Evolutionary conservation across 2,113 vertebrate genomes (phyloP).

Genomic region (Callospermophilus lateralis): DNA sequence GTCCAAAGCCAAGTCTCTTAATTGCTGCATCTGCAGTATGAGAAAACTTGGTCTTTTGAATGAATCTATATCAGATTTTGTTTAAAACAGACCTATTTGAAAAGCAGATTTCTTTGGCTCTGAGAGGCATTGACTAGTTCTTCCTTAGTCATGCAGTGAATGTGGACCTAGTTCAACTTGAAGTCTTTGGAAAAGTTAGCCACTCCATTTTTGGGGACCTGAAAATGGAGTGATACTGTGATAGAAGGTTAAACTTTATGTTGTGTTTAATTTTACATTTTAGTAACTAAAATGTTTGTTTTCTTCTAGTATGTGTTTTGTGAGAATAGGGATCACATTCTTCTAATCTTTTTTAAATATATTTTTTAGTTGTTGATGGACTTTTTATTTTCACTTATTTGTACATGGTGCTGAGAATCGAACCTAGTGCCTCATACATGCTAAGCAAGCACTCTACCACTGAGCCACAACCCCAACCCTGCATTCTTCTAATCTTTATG

Average conservation of each 20-base stretch:
- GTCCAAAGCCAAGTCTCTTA: neutral
- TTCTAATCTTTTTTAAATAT: neutral
- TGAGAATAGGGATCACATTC: neutral
- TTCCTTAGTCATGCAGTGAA: neutral
- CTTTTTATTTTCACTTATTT: too few species aligned
- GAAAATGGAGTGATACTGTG: neutral
- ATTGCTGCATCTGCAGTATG: neutral
- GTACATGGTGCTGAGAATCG: too few species aligned
- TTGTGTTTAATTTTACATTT: neutral
- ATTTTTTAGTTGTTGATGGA: too few species aligned
- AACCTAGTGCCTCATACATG: too few species aligned
- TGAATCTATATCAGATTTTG: neutral
- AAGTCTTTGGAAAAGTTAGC: constrained; percentile 30
- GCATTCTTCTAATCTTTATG: neutral
- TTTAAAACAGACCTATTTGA: neutral
- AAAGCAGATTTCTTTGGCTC: neutral
- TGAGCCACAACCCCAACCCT: too few species aligned
- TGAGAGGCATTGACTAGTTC: neutral
- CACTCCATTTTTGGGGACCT: neutral
- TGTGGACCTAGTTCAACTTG: neutral
- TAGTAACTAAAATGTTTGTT: neutral
- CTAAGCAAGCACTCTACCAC: too few species aligned
- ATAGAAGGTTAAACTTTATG: neutral
- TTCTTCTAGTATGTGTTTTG: neutral
- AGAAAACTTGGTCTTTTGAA: neutral